Evolutionary conservation across 2,113 vertebrate species (phyloP), one percentile per base, ranked within the genome.

Genomic region (Alligator mississippiensis): DNA sequence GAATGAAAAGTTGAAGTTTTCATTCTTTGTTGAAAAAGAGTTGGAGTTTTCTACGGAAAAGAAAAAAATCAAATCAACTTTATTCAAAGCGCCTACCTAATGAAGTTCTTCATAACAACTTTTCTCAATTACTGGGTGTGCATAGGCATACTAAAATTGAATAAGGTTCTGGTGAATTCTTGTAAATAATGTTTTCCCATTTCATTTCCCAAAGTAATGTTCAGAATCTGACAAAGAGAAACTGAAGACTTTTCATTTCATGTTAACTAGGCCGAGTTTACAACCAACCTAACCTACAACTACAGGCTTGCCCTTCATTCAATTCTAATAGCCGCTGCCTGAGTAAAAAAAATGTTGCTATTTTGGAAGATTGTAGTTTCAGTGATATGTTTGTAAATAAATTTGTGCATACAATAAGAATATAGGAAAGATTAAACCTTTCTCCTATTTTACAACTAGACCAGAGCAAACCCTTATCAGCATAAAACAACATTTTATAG

Each of bases 11-110:
- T 68, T 60, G 22, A 18, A 54, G 4, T 87, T 77, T 86, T 76
- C 5, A 59, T 4, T 87, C 85, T 38, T 77, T 25, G 12, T 2
- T 92, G 64, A 66, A 8, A n/a, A 66, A 66, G 17, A 14, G 13
- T n/a, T 14, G 16, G n/a, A 80, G 61, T 82, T 94, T 70, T 86
- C 59, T 88, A 75, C 72, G 83, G 21, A 24, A 80, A 92, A 66
- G 9, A 90, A 85, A 1, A 10, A 59, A 88, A 79, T 92, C 27
- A 28, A 94, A 7, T 10, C 0, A 2, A 89, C 27, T 28, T 19
- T 85, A 61, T 82, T 90, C 22, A 84, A 77, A 90, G 59, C 70
- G 87, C 92, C 94, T 85, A 4, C 30, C 9, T 22, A 6, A 5
- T 0, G 0, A 66, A 66, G 3, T 77, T 87, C 57, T 84, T 75